Conservation (phyloP, 2,888 invertebrate genomes). For the Drosophila engyochracea region DNA sequence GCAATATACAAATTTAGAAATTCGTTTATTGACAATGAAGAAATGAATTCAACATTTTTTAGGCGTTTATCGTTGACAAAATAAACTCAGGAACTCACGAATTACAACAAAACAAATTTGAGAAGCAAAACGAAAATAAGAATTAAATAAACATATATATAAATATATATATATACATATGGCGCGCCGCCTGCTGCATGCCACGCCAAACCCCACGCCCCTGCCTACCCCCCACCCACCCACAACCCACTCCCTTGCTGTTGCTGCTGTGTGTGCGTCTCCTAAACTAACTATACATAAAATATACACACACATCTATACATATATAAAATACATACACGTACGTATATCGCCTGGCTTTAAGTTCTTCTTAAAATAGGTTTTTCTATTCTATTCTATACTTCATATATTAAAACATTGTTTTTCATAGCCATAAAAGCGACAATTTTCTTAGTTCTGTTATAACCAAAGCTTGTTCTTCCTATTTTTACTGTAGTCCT, state of each 20-base stretch:
- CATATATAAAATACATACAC: slow-evolving; percentile 10
- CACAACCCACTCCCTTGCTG: slow-evolving; percentile 1
- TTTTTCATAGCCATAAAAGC: slow-evolving; percentile 8
- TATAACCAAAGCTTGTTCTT: slow-evolving; percentile 78
- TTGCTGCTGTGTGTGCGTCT: slow-evolving; percentile 37
- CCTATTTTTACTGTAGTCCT: slow-evolving; percentile 59
- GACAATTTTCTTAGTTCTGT: slow-evolving; percentile 42
- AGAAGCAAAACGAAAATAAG: slow-evolving; percentile 19
- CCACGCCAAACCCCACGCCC: slow-evolving; percentile 25
- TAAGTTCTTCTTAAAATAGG: slow-evolving; percentile 23
- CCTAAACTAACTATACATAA: slow-evolving; percentile 38
- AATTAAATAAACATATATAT: slow-evolving; percentile 9
- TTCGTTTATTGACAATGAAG: slow-evolving; percentile 34
- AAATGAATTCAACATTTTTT: slow-evolving; percentile 35
- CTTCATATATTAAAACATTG: slow-evolving; percentile 16
- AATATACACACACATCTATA: slow-evolving; percentile 9
- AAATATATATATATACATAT: slow-evolving; percentile 14
- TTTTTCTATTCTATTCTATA: neutral
- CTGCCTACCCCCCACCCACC: neutral
- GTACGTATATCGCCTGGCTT: slow-evolving; percentile 13
- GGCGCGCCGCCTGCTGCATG: slow-evolving; percentile 64
- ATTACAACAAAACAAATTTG: slow-evolving; percentile 44
- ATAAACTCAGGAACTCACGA: slow-evolving; percentile 70
- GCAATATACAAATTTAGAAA: slow-evolving; percentile 41
- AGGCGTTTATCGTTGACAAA: slow-evolving; percentile 56